Conservation (phyloP, 2,888 invertebrate species). For the Amphiduros pacificus region DNA sequence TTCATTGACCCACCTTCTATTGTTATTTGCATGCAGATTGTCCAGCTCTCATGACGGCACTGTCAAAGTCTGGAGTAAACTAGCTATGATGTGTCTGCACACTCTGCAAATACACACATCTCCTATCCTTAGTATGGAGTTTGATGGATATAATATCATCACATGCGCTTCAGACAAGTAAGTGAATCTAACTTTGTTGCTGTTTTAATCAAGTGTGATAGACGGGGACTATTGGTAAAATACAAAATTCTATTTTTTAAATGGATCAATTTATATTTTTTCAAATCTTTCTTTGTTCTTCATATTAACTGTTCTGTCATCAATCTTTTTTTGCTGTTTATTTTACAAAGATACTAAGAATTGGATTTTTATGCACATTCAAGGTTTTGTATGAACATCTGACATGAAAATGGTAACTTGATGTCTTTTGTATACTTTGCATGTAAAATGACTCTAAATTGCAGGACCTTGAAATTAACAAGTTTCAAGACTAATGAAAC, state of each 20-base stretch:
- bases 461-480: too few relatives aligned
- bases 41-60: slow-evolving; percentile 50
- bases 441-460: too few relatives aligned
- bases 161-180: slow-evolving; percentile 47
- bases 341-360: too few relatives aligned
- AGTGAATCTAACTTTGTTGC: slow-evolving; percentile 22
- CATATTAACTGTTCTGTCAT: too few relatives aligned
- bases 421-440: too few relatives aligned
- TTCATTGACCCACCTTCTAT: too few relatives aligned
- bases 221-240: neutral
- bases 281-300: neutral
- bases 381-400: too few relatives aligned
- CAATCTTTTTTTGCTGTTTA: too few relatives aligned
- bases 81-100: slow-evolving; percentile 33
- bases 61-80: slow-evolving; percentile 43
- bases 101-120: slow-evolving; percentile 37
- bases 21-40: slow-evolving; percentile 32
- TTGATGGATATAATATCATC: slow-evolving; percentile 38
- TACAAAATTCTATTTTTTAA: neutral
- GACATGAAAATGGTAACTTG: too few relatives aligned
- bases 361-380: too few relatives aligned
- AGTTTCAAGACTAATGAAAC: too few relatives aligned
- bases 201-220: neutral
- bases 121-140: slow-evolving; percentile 36
- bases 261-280: neutral